Evolutionary conservation across 2,797 vertebrate species (phyloP).

Genomic region (Microctenopoma stevenorrisi): DNA sequence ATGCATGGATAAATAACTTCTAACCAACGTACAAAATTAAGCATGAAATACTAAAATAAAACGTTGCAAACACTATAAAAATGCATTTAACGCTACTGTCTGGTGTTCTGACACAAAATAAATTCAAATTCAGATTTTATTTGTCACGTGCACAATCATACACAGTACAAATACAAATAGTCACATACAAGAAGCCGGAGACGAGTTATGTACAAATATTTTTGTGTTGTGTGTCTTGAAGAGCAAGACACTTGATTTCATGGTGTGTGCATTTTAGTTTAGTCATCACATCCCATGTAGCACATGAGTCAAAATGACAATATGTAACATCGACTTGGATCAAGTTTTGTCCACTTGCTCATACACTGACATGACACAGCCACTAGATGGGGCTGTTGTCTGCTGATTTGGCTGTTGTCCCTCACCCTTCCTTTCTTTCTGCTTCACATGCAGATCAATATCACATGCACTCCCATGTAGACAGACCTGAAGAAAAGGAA

Average conservation of each 20-base stretch:
- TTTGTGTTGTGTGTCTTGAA: neutral
- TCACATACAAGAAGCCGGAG: slow-evolving; percentile 4
- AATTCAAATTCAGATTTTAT: no score
- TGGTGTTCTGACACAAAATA: neutral
- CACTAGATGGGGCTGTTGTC: slow-evolving; percentile 80
- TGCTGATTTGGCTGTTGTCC: slow-evolving; percentile 6
- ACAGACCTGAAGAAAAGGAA: slow-evolving; percentile 19
- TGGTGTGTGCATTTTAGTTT: neutral
- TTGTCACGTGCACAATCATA: no score
- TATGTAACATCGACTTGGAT: slow-evolving; percentile 1
- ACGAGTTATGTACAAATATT: slow-evolving; percentile 18
- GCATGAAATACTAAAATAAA: neutral
- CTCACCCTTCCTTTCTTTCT: slow-evolving; percentile 45
- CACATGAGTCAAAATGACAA: neutral
- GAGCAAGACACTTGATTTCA: slow-evolving; percentile 8
- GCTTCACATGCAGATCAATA: slow-evolving; percentile 72
- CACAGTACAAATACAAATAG: neutral
- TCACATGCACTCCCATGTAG: slow-evolving; percentile 22
- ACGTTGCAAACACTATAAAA: neutral
- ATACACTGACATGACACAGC: slow-evolving; percentile 20
- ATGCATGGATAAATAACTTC: neutral
- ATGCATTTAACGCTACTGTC: neutral
- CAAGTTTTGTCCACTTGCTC: neutral
- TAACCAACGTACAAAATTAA: neutral
- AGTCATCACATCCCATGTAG: neutral